phyloP scores from a whole-genome alignment of 2,113 vertebrate genomes.

The Eulacestoma nigropectus region DNA sequence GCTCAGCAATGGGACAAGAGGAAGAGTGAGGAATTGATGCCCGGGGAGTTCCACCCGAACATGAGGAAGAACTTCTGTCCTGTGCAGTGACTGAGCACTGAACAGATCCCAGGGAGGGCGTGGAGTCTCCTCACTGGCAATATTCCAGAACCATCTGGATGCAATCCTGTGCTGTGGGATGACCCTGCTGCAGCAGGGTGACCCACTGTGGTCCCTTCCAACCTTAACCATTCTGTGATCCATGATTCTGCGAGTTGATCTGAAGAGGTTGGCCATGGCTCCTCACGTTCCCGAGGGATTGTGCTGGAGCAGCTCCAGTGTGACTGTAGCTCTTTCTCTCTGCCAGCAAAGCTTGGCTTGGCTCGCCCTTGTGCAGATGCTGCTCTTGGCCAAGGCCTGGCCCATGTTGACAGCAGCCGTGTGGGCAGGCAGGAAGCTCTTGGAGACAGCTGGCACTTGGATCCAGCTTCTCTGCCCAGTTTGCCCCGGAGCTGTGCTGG shows the following conservation, averaged over 20 bases:
- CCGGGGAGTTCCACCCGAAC: not conserved
- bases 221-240: too few relatives aligned
- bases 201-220: not conserved
- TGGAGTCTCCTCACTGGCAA: not conserved
- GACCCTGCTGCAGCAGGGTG: not conserved
- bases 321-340: not conserved
- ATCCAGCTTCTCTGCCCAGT: not conserved
- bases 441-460: not conserved
- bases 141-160: not conserved
- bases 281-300: not conserved
- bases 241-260: accelerated
- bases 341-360: not conserved
- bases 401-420: not conserved
- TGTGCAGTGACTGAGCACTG: not conserved
- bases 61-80: not conserved
- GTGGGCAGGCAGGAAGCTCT: not conserved
- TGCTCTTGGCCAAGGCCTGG: not conserved
- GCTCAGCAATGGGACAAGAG: not conserved
- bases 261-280: accelerated
- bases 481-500: not conserved
- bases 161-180: not conserved
- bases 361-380: not conserved
- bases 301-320: not conserved
- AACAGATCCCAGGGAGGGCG: not conserved
- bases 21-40: not conserved